Percentiles rank a stretch among this genome's conserved stretches.
These are phyloP conservation scores for Chrysina gloriosa DNA, from an alignment of 2,888 invertebrate species.

Conservation along the genomic window DNA sequence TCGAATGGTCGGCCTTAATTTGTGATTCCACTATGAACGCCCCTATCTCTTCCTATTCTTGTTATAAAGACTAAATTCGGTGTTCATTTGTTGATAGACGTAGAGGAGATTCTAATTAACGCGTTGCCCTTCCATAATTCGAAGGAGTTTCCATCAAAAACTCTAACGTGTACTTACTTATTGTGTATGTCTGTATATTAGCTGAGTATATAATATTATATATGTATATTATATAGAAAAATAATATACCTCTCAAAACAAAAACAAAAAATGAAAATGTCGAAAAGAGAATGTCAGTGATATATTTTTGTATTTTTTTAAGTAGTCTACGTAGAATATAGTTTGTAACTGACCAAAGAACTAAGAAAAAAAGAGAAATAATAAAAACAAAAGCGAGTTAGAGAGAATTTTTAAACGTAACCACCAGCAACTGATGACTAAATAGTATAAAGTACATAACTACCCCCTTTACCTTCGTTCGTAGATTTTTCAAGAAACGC, in stretches of 20 bases:
- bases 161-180: neutral
- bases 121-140: constrained; percentile 8
- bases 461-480: too few relatives aligned
- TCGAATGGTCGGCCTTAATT: too few relatives aligned
- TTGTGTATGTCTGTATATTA: constrained; percentile 18
- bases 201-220: constrained; percentile 25
- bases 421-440: constrained; percentile 2
- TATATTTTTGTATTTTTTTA: constrained; percentile 47
- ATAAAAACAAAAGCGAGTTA: constrained; percentile 14
- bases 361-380: constrained; percentile 22
- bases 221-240: constrained; percentile 29
- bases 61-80: constrained; percentile 13
- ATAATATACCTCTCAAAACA: constrained; percentile 39
- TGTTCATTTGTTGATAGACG: constrained; percentile 1
- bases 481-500: too few relatives aligned
- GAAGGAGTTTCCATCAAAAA: neutral
- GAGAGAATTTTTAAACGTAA: constrained; percentile 18
- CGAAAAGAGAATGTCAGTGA: constrained; percentile 44
- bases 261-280: constrained; percentile 41
- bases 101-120: neutral
- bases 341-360: constrained; percentile 41
- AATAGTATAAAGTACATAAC: too few relatives aligned
- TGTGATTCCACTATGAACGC: too few relatives aligned
- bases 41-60: neutral
- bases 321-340: constrained; percentile 41